Evolutionary conservation across 2,797 vertebrate species (phyloP).

Genomic region (Amblyraja radiata): DNA sequence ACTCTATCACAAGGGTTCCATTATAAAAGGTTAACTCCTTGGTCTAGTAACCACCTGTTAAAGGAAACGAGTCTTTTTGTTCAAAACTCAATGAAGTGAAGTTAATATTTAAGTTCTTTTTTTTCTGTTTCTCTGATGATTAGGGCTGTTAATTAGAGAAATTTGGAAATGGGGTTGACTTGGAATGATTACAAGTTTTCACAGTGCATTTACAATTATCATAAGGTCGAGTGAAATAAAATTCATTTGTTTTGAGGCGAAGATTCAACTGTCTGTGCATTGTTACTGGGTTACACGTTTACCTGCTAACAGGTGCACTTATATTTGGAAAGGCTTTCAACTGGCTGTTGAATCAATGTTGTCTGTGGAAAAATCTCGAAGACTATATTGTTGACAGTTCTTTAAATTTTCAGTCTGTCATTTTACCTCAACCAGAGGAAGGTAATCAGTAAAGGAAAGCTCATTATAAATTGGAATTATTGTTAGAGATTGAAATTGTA

Average conservation of each 20-base stretch:
- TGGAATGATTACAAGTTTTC: background rate
- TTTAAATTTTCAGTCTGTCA: background rate
- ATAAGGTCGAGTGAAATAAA: background rate
- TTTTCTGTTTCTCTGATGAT: background rate
- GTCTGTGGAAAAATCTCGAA: background rate
- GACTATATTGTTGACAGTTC: background rate
- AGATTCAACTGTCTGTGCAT: background rate
- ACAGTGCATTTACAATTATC: background rate
- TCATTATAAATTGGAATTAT: background rate
- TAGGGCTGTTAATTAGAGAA: background rate
- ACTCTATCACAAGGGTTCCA: background rate
- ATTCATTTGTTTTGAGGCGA: background rate
- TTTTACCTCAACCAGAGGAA: background rate
- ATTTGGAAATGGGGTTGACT: background rate
- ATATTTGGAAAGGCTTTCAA: background rate
- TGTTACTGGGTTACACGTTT: background rate
- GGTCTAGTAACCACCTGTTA: background rate
- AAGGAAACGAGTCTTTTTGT: slow-evolving; percentile 14
- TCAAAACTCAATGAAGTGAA: background rate
- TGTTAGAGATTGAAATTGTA: background rate
- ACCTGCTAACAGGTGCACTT: background rate
- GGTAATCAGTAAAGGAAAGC: background rate
- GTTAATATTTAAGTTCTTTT: slow-evolving; percentile 1
- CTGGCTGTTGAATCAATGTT: background rate
- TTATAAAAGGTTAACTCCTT: slow-evolving; percentile 24